Base-by-base conservation (phyloP, 2,113 vertebrate genomes). In the Motacilla tschutschensis region DNA sequence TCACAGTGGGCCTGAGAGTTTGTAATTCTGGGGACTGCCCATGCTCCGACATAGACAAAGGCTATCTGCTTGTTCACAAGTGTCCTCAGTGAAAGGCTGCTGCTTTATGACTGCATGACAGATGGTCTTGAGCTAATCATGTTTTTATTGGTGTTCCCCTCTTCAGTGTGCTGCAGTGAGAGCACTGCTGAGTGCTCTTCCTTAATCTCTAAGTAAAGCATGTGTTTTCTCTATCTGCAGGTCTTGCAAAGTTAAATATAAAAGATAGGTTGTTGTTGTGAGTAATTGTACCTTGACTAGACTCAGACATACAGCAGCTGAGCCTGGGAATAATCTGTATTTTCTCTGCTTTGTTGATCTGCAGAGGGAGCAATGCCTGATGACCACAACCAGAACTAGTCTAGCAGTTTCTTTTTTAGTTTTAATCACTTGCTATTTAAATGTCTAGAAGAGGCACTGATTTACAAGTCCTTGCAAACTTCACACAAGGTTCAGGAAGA, bases 351-450 rank as follows among this genome's bases (percentile, higher is more conserved):
- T 86, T 73, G 63, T 79, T 70, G 55, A 72, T 67, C 20, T 1
- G 0, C 55, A 63, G 78, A 84, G 55, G 46, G 29, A 85, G 17
- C 44, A 67, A 40, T 83, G 59, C 46, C n/a, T 77, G 69, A 54
- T 78, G 59, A 51, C 69, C 65, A 83, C 43, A 78, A 41, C 44
- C 18, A 35, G 55, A 77, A 81, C 18, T 43, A 76, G 31, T 19
- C 28, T 21, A 87, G 58, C 50, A 44, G 59, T 69, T 85, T 83
- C 20, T 69, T 62, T 90, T 81, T 91, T 79, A n/a, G 31, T 72
- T 93, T 85, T 83, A 69, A 69, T 93, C 3, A 1, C 76, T 89
- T 87, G 26, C 54, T 69, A 58, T 79, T 91, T 85, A 78, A 80
- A 80, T 28, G 28, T 77, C 20, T 8, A 5, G 47, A 51, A 54